Evolutionary conservation across 1,140 invertebrate genomes (phyloP).

Genomic region (Marisa cornuarietis): DNA sequence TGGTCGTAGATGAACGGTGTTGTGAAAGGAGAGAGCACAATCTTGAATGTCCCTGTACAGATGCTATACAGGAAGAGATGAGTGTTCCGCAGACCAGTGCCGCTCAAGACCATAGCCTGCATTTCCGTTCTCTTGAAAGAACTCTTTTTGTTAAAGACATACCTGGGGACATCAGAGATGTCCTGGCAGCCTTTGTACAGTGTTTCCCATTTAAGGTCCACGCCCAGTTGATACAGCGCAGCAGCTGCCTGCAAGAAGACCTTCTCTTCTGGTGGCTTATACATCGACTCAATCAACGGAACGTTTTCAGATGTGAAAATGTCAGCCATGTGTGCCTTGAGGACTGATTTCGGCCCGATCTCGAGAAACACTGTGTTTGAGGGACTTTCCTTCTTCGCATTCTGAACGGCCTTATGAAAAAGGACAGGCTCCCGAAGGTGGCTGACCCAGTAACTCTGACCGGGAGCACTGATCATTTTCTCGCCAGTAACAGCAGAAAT

Average conservation of each 20-base stretch:
- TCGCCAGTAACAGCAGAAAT: slow-evolving; percentile 30
- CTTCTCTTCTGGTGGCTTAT: not conserved
- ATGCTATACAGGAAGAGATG: not conserved
- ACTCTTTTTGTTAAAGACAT: slow-evolving; percentile 10
- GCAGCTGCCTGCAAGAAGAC: not conserved
- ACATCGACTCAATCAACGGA: slow-evolving; percentile 23
- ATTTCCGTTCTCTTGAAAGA: not conserved
- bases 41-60: slow-evolving; percentile 2
- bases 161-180: not conserved
- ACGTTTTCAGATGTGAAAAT: slow-evolving; percentile 19
- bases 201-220: slow-evolving; percentile 3
- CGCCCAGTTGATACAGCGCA: slow-evolving; percentile 13
- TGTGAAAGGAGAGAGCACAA: slow-evolving; percentile 12
- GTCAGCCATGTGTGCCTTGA: slow-evolving; percentile 21
- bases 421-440: slow-evolving; percentile 30
- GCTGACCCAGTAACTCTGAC: slow-evolving; percentile 28
- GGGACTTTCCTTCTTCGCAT: not conserved
- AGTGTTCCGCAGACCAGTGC: not conserved
- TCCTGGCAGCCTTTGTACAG: not conserved
- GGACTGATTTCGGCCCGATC: slow-evolving; percentile 34
- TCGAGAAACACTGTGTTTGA: slow-evolving; percentile 30
- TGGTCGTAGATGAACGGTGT: slow-evolving; percentile 33
- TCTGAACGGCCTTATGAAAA: slow-evolving; percentile 27
- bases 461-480: not conserved
- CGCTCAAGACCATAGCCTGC: not conserved